Percentiles rank a stretch among this genome's conserved stretches.
Conservation (phyloP, 2,888 invertebrate species). For the Thyatira batis region DNA sequence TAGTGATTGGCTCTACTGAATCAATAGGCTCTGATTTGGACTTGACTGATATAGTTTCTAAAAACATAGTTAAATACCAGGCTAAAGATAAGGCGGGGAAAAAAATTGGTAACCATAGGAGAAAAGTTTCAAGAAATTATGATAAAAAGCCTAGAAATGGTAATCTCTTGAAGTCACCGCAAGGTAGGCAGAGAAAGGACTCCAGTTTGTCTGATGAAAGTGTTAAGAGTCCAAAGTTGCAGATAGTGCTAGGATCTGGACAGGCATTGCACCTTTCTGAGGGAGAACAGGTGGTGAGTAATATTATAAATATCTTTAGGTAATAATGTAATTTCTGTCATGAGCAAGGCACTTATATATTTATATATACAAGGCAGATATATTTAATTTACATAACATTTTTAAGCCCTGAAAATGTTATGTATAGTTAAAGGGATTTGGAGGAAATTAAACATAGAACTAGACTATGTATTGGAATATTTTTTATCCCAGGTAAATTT, state of each 20-base stretch:
- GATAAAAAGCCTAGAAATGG: constrained; percentile 52
- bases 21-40: constrained; percentile 59
- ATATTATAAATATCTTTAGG: constrained; percentile 5
- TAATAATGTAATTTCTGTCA: too few relatives aligned
- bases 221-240: constrained; percentile 70
- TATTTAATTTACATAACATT: too few relatives aligned
- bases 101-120: constrained; percentile 71
- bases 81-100: constrained; percentile 52
- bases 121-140: constrained; percentile 61
- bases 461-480: too few relatives aligned
- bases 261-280: constrained; percentile 80
- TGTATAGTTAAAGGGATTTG: too few relatives aligned
- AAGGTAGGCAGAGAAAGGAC: constrained; percentile 57
- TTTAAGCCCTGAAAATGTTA: too few relatives aligned
- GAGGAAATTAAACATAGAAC: too few relatives aligned
- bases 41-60: constrained; percentile 46
- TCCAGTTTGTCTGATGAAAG: constrained; percentile 65
- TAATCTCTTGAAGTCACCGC: constrained; percentile 60
- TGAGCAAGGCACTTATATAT: too few relatives aligned
- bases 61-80: constrained; percentile 49
- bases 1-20: constrained; percentile 64
- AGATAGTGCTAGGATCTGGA: constrained; percentile 78
- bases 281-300: constrained; percentile 83
- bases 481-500: too few relatives aligned
- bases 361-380: too few relatives aligned